A percentile compares a stretch with the other conserved stretches of the same genome.
Conservation (phyloP, 2,888 invertebrate species). For the Endomychus coccineus region DNA sequence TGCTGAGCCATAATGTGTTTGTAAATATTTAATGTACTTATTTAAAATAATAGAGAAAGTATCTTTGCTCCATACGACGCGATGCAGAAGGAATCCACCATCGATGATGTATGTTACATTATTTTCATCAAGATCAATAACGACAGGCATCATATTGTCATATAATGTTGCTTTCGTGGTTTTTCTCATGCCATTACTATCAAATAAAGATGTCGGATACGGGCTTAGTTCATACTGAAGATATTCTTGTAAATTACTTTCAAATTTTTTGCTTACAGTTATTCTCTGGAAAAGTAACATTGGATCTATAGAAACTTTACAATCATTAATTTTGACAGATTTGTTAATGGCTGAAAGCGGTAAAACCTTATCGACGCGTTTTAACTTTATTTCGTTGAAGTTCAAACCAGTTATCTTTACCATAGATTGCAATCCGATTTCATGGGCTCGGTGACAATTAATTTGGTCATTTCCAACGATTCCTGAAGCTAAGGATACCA, state of each 20-base stretch:
- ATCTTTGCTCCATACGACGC: conserved; percentile 15
- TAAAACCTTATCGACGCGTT: conserved; percentile 28
- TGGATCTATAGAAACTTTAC: conserved; percentile 21
- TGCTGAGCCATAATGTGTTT: conserved; percentile 26
- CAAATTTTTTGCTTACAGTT: conserved; percentile 24
- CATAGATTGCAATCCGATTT: conserved; percentile 21
- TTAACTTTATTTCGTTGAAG: conserved; percentile 26
- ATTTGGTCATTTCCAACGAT: conserved; percentile 28
- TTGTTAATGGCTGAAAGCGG: conserved; percentile 21
- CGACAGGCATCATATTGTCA: conserved; percentile 12
- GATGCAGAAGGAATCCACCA: conserved; percentile 18
- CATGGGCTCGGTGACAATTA: conserved; percentile 25
- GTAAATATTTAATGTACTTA: conserved; percentile 27
- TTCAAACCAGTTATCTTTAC: conserved; percentile 18
- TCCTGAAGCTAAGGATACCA: conserved; percentile 27
- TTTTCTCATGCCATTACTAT: conserved; percentile 23
- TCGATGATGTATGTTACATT: conserved; percentile 17
- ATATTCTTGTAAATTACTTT: conserved; percentile 22
- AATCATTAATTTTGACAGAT: conserved; percentile 18
- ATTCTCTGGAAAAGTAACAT: conserved; percentile 26
- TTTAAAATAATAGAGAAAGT: conserved; percentile 19
- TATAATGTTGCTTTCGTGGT: conserved; percentile 22
- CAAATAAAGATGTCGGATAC: conserved; percentile 21
- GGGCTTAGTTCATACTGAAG: conserved; percentile 23
- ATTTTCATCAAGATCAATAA: conserved; percentile 12